These are phyloP conservation scores for Noctua janthe DNA, from an alignment of 2,888 invertebrate genomes.

Conservation along the genomic window DNA sequence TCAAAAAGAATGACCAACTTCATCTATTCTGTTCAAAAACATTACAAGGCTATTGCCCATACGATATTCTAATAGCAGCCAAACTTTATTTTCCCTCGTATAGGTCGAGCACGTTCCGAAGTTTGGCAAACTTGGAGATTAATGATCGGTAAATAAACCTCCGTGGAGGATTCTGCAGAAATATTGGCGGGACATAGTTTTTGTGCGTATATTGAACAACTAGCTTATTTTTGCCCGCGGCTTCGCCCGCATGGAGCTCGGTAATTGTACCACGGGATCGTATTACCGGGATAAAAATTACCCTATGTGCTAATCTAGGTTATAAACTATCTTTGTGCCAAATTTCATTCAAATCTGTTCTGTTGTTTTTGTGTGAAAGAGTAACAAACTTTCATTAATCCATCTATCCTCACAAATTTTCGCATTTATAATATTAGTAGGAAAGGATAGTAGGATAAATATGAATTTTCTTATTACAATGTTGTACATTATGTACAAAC, in stretches of 20 bases:
- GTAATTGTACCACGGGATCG: too few species aligned
- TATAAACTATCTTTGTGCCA: too few species aligned
- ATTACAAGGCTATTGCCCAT: constrained; percentile 29
- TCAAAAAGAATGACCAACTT: constrained; percentile 4
- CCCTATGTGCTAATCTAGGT: too few species aligned
- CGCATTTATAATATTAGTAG: too few species aligned
- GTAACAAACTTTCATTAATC: too few species aligned
- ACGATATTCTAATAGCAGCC: constrained; percentile 50
- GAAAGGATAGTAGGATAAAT: not conserved
- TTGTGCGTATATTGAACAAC: not conserved
- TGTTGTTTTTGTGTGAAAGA: too few species aligned
- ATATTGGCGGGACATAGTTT: constrained; percentile 32
- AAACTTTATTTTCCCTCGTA: constrained; percentile 47
- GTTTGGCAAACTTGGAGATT: constrained; percentile 65
- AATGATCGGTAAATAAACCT: constrained; percentile 67
- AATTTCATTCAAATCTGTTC: too few species aligned
- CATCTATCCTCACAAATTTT: too few species aligned
- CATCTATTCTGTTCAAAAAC: constrained; percentile 20
- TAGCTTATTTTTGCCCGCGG: too few species aligned
- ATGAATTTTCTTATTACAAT: not conserved
- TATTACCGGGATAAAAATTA: too few species aligned
- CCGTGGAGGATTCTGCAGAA: constrained; percentile 37
- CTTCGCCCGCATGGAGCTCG: too few species aligned
- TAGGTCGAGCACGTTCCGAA: constrained; percentile 59
- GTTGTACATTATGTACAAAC: too few species aligned